Evolutionary conservation across 2,113 vertebrate species (phyloP), one percentile per base, ranked within the genome.

Genomic region (Pachyramphus minor): DNA sequence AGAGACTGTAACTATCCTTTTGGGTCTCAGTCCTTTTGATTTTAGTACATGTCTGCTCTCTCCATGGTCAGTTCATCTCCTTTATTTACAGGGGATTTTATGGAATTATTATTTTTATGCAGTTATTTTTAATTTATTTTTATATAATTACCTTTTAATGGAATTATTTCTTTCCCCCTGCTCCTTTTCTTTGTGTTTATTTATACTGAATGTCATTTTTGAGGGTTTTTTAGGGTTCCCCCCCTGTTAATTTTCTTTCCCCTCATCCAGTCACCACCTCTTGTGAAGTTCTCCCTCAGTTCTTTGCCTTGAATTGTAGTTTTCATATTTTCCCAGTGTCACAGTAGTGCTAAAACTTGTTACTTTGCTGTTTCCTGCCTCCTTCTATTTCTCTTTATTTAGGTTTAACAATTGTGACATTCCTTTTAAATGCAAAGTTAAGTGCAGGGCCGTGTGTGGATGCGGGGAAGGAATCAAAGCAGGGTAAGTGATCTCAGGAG

Each of bases 401-500:
- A 74, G 63, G 50, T n/a, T 49, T 85, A 80, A 35, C 77, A 78
- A 77, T 76, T 45, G 30, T 76, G 63, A 44, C 0, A 0, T 91
- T 77, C 85, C 81, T 94, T 95, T 68, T 85, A 71, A 93, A 83
- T 58, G 58, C 25, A 28, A 79, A 87, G 56, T 84, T 68, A 89
- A 87, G 58, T 69, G 49, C 73, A 89, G 87, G 71, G 22, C 53
- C 50, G n/a, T 82, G n/a, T 69, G 66, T 96, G 24, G 72, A 9
- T 73, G 66, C 72, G 31, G 75, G 35, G 50, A 71, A 87, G 74
- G 85, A 96, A 91, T 87, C 71, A 55, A 82, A 93, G 66, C 74
- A 50, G 52, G 72, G 49, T 58, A 59, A 91, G 84, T 80, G 89
- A 85, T 90, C 93, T 96, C 93, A 56, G 74, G 89, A 95, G 87